Base-by-base conservation (phyloP, 2,113 vertebrate genomes). In the Psammodynastes pulverulentus region DNA sequence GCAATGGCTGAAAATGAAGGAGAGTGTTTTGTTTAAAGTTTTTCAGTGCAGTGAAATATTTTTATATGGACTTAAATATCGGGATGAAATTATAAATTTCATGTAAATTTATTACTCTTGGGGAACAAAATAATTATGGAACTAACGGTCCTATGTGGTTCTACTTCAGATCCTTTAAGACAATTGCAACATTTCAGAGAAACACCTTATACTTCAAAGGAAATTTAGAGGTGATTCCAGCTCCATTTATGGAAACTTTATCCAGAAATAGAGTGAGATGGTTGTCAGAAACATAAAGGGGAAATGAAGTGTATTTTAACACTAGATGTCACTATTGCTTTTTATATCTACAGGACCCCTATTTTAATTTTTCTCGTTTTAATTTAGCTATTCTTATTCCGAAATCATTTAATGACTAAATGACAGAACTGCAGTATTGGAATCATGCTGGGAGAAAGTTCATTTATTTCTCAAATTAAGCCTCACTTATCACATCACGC, bases 281-380 rank as follows among this genome's bases (percentile, higher is more conserved):
- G 0, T 0, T 3, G 12, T 29, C 0, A 24, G 49, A 0, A 39
- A 46, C 1, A 0, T 13, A 8, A 0, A 1, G 4, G 23, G 0
- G 0, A 19, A 5, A 8, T 9, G 2, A 1, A 0, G 5, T 62
- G 58, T 0, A 12, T 19, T 62, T 52, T 85, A 54, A 90, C 93
- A 1, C 95, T 89, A 95, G 94, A 17, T 90, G 95, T 94, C 93
- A 58, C 87, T 93, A 13, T 91, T 21, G 45, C 0, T 21, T 10
- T 9, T 62, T 46, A 52, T 34, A 19, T 86, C 79, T 39, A 1
- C 10, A 21, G 7, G 34, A 21, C 7, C 34, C 67, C 5, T 79
- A 43, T 79, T 17, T 7, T 79, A 43, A 9, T 79, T 21, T 39
- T 19, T 79, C 72, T 34, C 21, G 17, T 39, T 79, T 79, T 43